A percentile compares a stretch with the other conserved stretches of the same genome.
These are phyloP conservation scores for Coendou prehensilis DNA, from an alignment of 2,797 vertebrate species.

Conservation along the genomic window DNA sequence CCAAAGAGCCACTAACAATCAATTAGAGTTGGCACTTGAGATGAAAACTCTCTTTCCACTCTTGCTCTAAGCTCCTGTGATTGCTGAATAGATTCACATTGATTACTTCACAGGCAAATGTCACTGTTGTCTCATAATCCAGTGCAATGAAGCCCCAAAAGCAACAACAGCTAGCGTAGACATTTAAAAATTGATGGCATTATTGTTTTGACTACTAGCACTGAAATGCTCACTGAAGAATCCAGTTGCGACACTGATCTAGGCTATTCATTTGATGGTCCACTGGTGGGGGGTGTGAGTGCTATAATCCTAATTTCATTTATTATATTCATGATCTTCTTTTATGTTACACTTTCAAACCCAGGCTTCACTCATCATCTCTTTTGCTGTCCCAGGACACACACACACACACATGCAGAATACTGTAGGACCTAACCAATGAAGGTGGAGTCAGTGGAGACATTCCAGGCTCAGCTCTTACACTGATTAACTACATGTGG, in stretches of 20 bases:
- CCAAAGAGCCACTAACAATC: slow-evolving; percentile 62
- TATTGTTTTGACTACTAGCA: neutral
- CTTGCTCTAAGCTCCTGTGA: neutral
- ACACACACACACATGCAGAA: neutral
- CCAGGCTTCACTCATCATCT: neutral
- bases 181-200: neutral
- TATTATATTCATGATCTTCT: slow-evolving; percentile 27
- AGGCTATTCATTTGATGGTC: neutral
- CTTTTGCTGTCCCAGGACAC: neutral
- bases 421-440: neutral
- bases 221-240: slow-evolving; percentile 27
- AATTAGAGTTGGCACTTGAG: slow-evolving; percentile 27
- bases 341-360: slow-evolving; percentile 5
- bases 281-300: neutral
- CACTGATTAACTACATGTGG: neutral
- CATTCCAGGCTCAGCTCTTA: neutral
- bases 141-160: slow-evolving; percentile 37
- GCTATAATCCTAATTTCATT: neutral
- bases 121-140: neutral
- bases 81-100: neutral
- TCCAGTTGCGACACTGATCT: neutral
- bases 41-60: slow-evolving; percentile 41
- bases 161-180: neutral
- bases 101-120: neutral
- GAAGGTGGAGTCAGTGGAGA: fast-evolving